phyloP scores from a whole-genome alignment of 2,797 vertebrate species.

The Gallinago solitaria region DNA sequence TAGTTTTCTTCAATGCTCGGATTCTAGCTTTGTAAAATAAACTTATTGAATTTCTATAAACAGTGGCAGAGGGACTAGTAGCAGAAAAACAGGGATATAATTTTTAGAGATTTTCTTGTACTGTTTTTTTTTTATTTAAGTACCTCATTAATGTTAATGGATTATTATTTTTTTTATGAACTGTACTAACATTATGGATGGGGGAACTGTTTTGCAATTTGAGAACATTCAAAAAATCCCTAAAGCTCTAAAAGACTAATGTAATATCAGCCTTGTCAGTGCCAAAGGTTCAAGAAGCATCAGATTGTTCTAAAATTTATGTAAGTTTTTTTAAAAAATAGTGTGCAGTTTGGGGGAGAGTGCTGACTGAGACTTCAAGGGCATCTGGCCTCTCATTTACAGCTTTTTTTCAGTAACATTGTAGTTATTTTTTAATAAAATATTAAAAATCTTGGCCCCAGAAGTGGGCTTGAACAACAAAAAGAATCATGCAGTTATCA shows the following conservation, averaged over 20 bases:
- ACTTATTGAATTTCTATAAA: not conserved
- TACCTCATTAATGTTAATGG: conserved; percentile 37
- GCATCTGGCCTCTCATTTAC: not conserved
- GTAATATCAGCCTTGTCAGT: not conserved
- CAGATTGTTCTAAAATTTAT: conserved; percentile 11
- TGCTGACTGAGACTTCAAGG: not conserved
- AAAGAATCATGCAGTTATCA: not conserved
- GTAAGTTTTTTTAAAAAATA: not conserved
- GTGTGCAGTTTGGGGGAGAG: not conserved
- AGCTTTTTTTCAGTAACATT: not conserved
- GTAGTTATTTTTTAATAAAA: not conserved
- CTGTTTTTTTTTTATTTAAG: not conserved
- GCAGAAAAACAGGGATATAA: not conserved
- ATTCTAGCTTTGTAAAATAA: not conserved
- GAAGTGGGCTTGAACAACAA: not conserved
- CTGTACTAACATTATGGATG: not conserved
- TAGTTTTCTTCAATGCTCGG: not conserved
- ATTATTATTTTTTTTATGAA: not conserved
- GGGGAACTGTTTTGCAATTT: not conserved
- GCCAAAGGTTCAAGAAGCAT: conserved; percentile 15
- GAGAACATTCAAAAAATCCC: not conserved
- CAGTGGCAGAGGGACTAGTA: not conserved
- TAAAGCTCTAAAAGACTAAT: not conserved
- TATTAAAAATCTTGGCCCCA: not conserved
- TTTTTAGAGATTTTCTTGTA: conserved; percentile 13